phyloP scores from a whole-genome alignment of 2,113 vertebrate genomes.

The Gallinago paraguaiae region DNA sequence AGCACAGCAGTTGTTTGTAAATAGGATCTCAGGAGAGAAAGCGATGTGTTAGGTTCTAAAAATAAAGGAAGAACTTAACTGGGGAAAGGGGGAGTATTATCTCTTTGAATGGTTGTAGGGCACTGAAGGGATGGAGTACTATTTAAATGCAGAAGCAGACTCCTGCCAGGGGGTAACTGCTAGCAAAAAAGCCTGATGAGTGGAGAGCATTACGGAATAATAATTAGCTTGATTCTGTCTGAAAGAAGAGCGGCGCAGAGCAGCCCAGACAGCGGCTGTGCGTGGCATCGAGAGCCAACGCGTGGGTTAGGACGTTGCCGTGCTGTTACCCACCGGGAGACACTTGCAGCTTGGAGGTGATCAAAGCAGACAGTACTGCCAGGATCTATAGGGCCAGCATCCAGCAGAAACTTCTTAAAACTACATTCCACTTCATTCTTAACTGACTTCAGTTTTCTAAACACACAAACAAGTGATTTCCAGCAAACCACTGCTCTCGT shows the following conservation, averaged over 20 bases:
- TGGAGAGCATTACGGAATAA: neutral
- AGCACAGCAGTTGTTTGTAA: neutral
- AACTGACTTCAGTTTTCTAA: neutral
- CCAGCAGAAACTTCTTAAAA: neutral
- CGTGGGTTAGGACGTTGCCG: accelerated
- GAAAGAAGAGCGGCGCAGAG: accelerated
- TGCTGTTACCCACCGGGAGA: neutral
- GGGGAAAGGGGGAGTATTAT: neutral
- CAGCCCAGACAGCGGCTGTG: neutral
- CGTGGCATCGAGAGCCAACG: accelerated
- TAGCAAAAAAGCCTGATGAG: neutral
- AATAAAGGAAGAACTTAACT: neutral
- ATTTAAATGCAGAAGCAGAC: neutral
- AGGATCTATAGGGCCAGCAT: neutral
- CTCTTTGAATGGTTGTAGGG: neutral
- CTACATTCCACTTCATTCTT: neutral
- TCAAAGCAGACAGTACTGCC: neutral
- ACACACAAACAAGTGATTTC: neutral
- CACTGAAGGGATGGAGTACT: neutral
- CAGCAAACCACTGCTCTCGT: neutral
- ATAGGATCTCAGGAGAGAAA: neutral
- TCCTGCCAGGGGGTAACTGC: neutral
- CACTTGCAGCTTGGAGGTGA: neutral
- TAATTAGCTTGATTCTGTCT: neutral
- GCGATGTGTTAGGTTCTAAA: neutral